Conservation (phyloP, 2,113 vertebrate species). For the Melanerpes formicivorus region DNA sequence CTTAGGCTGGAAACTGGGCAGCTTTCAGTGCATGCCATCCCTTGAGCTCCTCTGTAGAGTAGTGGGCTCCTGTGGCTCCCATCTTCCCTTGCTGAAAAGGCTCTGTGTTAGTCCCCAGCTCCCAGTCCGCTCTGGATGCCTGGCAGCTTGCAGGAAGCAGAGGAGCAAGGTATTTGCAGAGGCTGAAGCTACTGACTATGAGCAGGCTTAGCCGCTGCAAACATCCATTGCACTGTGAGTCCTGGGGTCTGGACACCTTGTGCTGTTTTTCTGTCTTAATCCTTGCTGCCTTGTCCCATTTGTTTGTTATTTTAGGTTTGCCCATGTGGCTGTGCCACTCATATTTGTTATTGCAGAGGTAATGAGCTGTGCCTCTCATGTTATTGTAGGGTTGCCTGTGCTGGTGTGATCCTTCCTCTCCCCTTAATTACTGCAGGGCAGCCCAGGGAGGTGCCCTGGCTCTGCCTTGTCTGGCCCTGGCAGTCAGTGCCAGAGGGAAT, state of each 20-base stretch:
- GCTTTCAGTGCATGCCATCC: not conserved
- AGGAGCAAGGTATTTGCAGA: not conserved
- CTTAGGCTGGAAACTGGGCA: not conserved
- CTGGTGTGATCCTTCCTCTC: not conserved
- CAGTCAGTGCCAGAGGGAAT: not conserved
- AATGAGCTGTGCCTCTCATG: not conserved
- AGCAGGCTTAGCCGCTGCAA: not conserved
- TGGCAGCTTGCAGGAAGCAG: not conserved
- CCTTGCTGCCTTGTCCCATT: not conserved
- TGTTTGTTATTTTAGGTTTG: constrained; percentile 29
- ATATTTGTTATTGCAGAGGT: not conserved
- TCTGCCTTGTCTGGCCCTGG: not conserved
- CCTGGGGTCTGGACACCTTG: not conserved
- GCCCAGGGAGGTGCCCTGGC: not conserved
- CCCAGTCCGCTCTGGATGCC: not conserved
- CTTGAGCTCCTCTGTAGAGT: not conserved
- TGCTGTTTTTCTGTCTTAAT: not conserved
- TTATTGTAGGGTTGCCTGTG: not conserved
- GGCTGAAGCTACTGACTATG: not conserved
- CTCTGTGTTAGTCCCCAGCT: not conserved
- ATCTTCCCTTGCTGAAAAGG: not conserved
- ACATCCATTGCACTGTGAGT: not conserved
- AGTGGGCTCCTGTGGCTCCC: not conserved
- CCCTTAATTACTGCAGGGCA: not conserved
- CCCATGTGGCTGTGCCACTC: not conserved